Evolutionary conservation across 2,888 invertebrate genomes (phyloP), one percentile per base, ranked within the genome.

Genomic region (Seira sanloemensis): DNA sequence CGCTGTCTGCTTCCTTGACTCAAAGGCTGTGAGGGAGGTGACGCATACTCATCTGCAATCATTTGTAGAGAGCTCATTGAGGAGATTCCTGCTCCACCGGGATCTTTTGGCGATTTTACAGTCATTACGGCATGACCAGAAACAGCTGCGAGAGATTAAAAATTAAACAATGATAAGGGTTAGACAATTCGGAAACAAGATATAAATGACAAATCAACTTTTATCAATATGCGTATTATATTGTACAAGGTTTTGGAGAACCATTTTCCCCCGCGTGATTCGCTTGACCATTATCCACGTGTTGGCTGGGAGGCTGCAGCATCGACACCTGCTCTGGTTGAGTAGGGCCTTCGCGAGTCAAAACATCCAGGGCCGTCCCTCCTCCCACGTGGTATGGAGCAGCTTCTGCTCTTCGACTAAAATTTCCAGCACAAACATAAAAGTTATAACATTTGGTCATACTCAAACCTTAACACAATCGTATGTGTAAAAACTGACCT

Each of bases 331-430:
- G 93, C 91, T 96, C 96, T 87, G 96, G 96, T 88, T 95, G 94
- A 0, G 98, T 98, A 83, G 98, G 97, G 90, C 96, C 96, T 92
- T 98, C 98, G 89, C 98, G 94, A 46, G 97, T 98, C 88, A 97
- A 92, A 89, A 94, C 94, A 91, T 97, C 96, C 12, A 97, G 96
- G 86, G 96, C 97, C 91, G 96, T 95, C 89, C 96, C 92, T 67
- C 96, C 97, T 74, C 96, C 96, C 91, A 97, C 95, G 91, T 98
- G 97, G 90, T 96, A 97, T 86, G 98, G 98, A 54, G 97, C 97
- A 82, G 97, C 96, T 54, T 98, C 98, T 75, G 98, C 98, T 91
- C 97, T 97, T 92, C 97, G 97, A 91, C 19, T 90, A 26, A 76
- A 77, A 26, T 27, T 9, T 37, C 4, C 12, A 12, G 37, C 4